These are phyloP conservation scores for Dromaius novaehollandiae DNA, from an alignment of 2,113 vertebrate genomes.

Conservation along the genomic window DNA sequence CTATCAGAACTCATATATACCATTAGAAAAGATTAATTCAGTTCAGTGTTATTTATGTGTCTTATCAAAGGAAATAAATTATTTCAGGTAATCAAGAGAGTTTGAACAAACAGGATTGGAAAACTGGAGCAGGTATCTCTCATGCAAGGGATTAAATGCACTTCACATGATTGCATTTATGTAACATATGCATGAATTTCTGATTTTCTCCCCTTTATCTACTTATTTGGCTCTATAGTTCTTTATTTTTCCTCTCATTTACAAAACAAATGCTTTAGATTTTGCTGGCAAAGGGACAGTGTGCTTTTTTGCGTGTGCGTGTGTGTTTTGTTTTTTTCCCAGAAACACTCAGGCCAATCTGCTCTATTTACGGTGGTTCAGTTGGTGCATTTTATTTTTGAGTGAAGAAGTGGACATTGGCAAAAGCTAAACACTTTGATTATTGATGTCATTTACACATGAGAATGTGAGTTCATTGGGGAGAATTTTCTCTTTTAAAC, in stretches of 20 bases:
- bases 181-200: constrained; percentile 29
- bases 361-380: background rate
- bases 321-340: background rate
- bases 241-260: background rate
- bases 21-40: background rate
- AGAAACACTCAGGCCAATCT: background rate
- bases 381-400: background rate
- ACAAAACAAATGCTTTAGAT: background rate
- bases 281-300: background rate
- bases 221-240: background rate
- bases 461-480: background rate
- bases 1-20: background rate
- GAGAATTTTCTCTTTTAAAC: background rate
- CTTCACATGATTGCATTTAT: constrained; percentile 49
- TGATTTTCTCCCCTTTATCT: background rate
- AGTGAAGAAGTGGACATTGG: background rate
- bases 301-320: background rate
- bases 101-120: background rate
- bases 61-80: background rate
- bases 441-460: background rate
- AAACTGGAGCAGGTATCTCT: constrained; percentile 35
- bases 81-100: constrained; percentile 15
- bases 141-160: constrained; percentile 18
- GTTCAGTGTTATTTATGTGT: background rate
- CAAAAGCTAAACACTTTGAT: background rate